Base-by-base conservation (phyloP, 2,113 vertebrate genomes). In the Eretmochelys imbricata region DNA sequence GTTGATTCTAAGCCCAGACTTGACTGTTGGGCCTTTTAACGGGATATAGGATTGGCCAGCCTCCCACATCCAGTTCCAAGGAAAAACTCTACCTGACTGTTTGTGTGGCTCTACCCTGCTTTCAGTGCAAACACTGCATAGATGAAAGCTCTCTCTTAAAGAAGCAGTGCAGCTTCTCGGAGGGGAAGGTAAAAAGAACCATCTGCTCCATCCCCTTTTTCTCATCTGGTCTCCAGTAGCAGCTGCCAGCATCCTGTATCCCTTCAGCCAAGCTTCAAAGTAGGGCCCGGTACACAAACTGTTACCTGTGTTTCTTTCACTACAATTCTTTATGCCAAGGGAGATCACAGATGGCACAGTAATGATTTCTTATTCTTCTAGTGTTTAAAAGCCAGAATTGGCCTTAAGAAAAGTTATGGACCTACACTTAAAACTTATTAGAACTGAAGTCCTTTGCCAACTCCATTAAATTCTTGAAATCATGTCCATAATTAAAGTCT, bases 391-490 rank as follows among this genome's bases (percentile, higher is more conserved):
- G 75, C 8, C 54, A 94, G 86, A 95, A 93, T 8, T 91, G 8
- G 38, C 54, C 57, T 88, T 89, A 75, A 93, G 46, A 91, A 96
- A 97, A 93, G 65, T 78, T 89, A 80, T 5, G 1, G 62, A 51
- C 57, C n/a, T 90, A 57, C 1, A 75, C 76, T 96, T 96, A 75
- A 96, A 87, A 87, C 31, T 91, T 96, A 48, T 10, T 92, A 51
- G 46, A 49, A 88, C 29, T 35, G 78, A 97, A 96, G 87, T 85
- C 91, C 51, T 92, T 96, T 96, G 29, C 29, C 79, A 97, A 59
- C 1, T 89, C 65, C 84, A 94, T 91, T 95, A 88, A 84, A 57
- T 93, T 96, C 38, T 89, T 97, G 84, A 94, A 97, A 87, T 94
- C 46, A 88, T 8, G 2, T 91, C 29, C 14, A 62, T 96, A 95